A percentile compares a stretch with the other conserved stretches of the same genome.
These are phyloP conservation scores for Callopanchax toddi DNA, from an alignment of 2,113 vertebrate species.

Conservation along the genomic window DNA sequence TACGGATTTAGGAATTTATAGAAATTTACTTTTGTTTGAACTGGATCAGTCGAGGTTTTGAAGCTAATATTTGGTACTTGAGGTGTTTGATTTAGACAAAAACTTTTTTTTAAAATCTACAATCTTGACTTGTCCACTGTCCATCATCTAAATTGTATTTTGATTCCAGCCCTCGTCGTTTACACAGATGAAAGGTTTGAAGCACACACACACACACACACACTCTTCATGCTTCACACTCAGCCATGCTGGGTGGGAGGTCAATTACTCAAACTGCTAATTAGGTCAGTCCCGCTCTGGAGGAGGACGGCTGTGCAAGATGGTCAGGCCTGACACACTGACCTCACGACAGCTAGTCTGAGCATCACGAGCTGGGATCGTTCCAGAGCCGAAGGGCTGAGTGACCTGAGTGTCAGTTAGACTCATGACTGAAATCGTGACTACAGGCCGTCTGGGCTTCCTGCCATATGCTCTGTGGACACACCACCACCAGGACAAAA, in stretches of 20 bases:
- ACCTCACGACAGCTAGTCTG: slow-evolving; percentile 48
- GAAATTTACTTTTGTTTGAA: too few species aligned
- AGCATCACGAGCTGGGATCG: slow-evolving; percentile 53
- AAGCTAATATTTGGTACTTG: too few species aligned
- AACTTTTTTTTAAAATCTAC: too few species aligned
- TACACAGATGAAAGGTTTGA: slow-evolving; percentile 31
- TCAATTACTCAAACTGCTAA: slow-evolving; percentile 76
- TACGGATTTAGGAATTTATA: too few species aligned
- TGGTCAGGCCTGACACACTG: slow-evolving; percentile 68
- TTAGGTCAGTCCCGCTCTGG: slow-evolving; percentile 71
- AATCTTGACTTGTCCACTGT: too few species aligned
- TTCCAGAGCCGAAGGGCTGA: slow-evolving; percentile 60
- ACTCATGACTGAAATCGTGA: slow-evolving; percentile 64
- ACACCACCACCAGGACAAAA: slow-evolving; percentile 18
- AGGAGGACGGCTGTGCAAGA: slow-evolving; percentile 59
- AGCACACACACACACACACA: neutral
- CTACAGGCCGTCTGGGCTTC: slow-evolving; percentile 56
- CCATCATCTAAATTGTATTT: neutral
- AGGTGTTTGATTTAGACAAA: too few species aligned
- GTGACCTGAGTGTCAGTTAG: slow-evolving; percentile 58
- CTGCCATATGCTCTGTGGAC: slow-evolving; percentile 44
- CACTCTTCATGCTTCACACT: slow-evolving; percentile 11
- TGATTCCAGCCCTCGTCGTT: neutral
- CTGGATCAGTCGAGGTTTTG: too few species aligned
- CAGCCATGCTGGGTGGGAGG: slow-evolving; percentile 6